Evolutionary conservation across 2,113 vertebrate genomes (phyloP), one percentile per base, ranked within the genome.

Genomic region (Phasianus colchicus): DNA sequence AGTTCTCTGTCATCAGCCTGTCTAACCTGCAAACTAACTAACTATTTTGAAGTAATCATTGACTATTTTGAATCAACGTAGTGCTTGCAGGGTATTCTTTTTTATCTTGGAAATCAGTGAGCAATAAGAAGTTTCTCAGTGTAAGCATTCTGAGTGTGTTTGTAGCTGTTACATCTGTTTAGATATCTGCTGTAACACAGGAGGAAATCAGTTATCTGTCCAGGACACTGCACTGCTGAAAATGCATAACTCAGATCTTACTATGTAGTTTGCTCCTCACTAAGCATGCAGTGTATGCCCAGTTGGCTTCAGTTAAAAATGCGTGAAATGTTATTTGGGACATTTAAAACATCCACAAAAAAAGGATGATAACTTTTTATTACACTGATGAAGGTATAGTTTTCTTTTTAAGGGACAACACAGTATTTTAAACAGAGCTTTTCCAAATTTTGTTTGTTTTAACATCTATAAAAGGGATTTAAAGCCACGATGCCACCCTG

Each of bases 1-100:
- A 90, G 81, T 90, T 96, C 90, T 97, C 96, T 94, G 86, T 79
- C 63, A 42, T 88, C 96, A 82, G 86, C 96, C 80, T 29, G 27
- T 54, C 14, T 43, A 43, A 43, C 8, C 42, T 43, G 15, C 52
- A 54, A 54, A 54, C 38, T 38, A 38, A 30, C 27, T 30, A 16
- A 13, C 69, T 45, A 24, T 47, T 63, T 38, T 45, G 27, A 54
- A 52, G 10, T 29, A 57, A 55, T 38, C 47, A 19, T 24, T 47
- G 40, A 29, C 17, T 64, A 17, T 29, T 87, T 87, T 47, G 60
- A 50, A 47, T 38, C 40, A 55, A 45, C 10, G 45, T 50, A 22
- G 16, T 36, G 36, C 73, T 70, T 2, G 2, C 38, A 63, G 55
- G 24, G 16, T 69, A 18, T 36, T 24, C 45, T 83, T 90, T 25